Conservation (phyloP, 2,113 vertebrate genomes). For the Cyanistes caeruleus region DNA sequence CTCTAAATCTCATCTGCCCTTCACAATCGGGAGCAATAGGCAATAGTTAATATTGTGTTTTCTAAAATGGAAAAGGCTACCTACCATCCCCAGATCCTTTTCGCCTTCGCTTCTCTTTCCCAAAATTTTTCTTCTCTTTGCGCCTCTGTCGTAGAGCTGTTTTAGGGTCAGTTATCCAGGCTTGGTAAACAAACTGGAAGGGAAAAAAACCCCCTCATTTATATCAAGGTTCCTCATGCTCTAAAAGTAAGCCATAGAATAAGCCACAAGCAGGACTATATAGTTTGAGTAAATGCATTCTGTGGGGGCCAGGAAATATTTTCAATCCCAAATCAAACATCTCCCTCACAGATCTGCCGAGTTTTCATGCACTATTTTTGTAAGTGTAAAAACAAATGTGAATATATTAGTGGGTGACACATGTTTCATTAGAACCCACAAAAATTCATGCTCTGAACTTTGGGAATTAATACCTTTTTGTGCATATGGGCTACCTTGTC, state of each 20-base stretch:
- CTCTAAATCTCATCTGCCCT: neutral
- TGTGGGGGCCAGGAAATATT: neutral
- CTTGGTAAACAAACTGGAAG: conserved; percentile 93
- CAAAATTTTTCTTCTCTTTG: conserved; percentile 85
- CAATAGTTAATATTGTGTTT: neutral
- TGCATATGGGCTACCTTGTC: neutral
- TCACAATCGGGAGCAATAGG: neutral
- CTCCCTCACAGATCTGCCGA: neutral
- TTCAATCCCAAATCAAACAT: conserved; percentile 9
- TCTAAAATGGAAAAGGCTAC: neutral
- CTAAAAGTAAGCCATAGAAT: conserved; percentile 16
- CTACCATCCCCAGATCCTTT: conserved; percentile 81
- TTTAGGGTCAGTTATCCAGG: conserved; percentile 97
- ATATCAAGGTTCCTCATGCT: conserved; percentile 18
- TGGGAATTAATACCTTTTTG: neutral
- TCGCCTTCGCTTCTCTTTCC: conserved; percentile 78
- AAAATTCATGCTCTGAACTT: neutral
- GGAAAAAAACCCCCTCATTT: conserved; percentile 31
- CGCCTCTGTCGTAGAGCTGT: conserved; percentile 86
- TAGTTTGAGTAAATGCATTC: neutral
- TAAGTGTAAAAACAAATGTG: conserved; percentile 27
- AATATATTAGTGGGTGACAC: conserved; percentile 12
- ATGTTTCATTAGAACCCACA: conserved; percentile 13
- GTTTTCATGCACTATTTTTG: conserved; percentile 30
- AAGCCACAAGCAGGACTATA: neutral